Base-by-base conservation (phyloP, 2,797 vertebrate genomes). In the Leuciscus waleckii region DNA sequence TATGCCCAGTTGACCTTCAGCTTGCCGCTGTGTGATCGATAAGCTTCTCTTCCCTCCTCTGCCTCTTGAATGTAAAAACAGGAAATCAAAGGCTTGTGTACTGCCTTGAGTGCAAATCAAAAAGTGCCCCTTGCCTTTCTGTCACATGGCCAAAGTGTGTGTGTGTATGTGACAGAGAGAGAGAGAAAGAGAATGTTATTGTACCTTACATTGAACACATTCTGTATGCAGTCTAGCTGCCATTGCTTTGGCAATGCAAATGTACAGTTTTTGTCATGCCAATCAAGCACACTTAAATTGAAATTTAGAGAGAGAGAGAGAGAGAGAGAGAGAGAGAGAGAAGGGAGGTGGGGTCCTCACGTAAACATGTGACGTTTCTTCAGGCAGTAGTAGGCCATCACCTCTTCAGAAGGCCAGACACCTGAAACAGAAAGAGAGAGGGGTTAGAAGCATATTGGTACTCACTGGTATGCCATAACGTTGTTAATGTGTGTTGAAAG, bases 361-460 rank as follows among this genome's bases (percentile, higher is more conserved):
- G 96, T 98, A 96, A 99, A 99, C 88, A 93, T 93, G 90, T 96
- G 92, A 58, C 91, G 94, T 90, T 98, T 97, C 95, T 97, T 97
- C 88, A 99, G 95, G 93, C 98, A 98, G 94, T 98, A 99, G 94
- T 98, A 97, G 88, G 98, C 98, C 96, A 99, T 95, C 88, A 98
- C 97, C 92, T 99, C 98, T 94, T 99, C 98, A 84, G 98, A 97
- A 0, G 98, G 98, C 98, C 98, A 99, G 91, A 99, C 95, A 96
- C 98, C 98, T 86, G 91, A 91, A 87, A 78, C 49, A 80, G 35
- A 83, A 46, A 58, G 17, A 56, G 39, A 78, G 19, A 69, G 39
- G 19, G 11, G 73, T 88, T 35, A 79, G 83, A 29, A 26, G 46
- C 17, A 11, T 23, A 46, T 63, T 35, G 39, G 1, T 35, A 46